These are phyloP conservation scores for Muscicapa adusta DNA, from an alignment of 2,113 vertebrate species.

Conservation along the genomic window DNA sequence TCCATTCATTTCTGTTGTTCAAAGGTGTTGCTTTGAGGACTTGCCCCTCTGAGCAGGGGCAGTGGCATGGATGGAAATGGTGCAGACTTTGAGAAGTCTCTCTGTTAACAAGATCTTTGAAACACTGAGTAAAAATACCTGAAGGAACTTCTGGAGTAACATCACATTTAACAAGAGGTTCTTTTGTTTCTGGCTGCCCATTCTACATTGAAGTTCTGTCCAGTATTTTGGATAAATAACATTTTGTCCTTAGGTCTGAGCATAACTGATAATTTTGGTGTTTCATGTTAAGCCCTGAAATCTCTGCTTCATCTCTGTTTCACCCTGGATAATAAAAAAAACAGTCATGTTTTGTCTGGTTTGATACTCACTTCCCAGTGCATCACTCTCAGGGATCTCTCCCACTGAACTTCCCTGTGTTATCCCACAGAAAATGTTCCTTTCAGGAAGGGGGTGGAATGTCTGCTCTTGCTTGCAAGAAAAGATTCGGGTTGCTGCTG, in stretches of 20 bases:
- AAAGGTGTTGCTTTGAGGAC: not conserved
- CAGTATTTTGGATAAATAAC: not conserved
- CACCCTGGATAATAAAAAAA: not conserved
- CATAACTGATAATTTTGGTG: not conserved
- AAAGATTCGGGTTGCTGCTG: not conserved
- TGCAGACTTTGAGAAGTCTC: not conserved
- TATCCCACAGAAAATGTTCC: not conserved
- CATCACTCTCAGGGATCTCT: not conserved
- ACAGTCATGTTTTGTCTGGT: not conserved
- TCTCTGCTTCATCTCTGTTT: not conserved
- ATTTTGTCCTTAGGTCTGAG: not conserved
- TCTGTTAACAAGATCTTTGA: not conserved
- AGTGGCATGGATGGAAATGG: not conserved
- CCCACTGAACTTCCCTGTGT: not conserved
- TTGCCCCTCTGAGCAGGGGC: not conserved
- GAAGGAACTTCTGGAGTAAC: not conserved
- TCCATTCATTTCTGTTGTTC: not conserved
- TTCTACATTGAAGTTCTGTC: not conserved
- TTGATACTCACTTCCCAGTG: not conserved
- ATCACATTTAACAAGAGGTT: not conserved
- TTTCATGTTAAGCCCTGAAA: not conserved
- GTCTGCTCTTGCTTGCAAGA: not conserved
- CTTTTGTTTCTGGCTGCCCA: not conserved
- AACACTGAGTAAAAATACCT: not conserved
- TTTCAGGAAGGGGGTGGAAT: not conserved